Conservation (phyloP, 1,140 invertebrate genomes). For the Drosophila littoralis region DNA sequence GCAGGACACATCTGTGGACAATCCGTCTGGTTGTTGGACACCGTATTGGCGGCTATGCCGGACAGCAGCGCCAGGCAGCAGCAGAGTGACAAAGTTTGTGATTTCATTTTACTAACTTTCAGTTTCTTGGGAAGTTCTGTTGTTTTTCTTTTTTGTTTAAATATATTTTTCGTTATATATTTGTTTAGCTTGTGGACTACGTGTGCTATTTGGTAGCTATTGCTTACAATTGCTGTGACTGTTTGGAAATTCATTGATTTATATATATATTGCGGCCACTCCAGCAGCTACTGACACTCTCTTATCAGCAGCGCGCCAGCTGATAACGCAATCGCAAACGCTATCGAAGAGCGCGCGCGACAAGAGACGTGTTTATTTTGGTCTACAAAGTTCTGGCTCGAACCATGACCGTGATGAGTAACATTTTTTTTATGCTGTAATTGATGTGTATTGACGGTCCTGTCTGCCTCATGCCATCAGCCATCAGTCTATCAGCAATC, state of each 20-base stretch:
- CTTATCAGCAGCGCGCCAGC: constrained; percentile 41
- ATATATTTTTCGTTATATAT: constrained; percentile 14
- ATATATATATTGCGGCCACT: constrained; percentile 58
- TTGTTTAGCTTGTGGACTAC: constrained; percentile 26
- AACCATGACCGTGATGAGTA: constrained; percentile 39
- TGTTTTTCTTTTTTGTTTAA: not conserved
- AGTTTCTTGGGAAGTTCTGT: constrained; percentile 12
- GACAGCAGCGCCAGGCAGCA: constrained; percentile 52
- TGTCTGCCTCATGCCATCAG: constrained; percentile 18
- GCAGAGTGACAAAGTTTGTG: constrained; percentile 42
- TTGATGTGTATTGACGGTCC: constrained; percentile 42
- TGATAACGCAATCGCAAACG: constrained; percentile 37
- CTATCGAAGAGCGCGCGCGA: constrained; percentile 39
- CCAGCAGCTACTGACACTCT: constrained; percentile 23
- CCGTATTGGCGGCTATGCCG: constrained; percentile 56
- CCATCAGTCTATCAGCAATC: constrained; percentile 32
- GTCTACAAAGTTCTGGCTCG: constrained; percentile 50
- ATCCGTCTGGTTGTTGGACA: constrained; percentile 60
- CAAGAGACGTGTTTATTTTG: constrained; percentile 50
- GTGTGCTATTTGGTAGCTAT: constrained; percentile 60
- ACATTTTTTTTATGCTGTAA: constrained; percentile 33
- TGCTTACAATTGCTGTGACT: constrained; percentile 70
- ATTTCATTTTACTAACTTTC: constrained; percentile 42
- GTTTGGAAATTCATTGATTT: constrained; percentile 67
- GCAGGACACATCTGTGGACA: constrained; percentile 66